phyloP scores from a whole-genome alignment of 2,113 vertebrate genomes.

The Lagopus leucura region DNA sequence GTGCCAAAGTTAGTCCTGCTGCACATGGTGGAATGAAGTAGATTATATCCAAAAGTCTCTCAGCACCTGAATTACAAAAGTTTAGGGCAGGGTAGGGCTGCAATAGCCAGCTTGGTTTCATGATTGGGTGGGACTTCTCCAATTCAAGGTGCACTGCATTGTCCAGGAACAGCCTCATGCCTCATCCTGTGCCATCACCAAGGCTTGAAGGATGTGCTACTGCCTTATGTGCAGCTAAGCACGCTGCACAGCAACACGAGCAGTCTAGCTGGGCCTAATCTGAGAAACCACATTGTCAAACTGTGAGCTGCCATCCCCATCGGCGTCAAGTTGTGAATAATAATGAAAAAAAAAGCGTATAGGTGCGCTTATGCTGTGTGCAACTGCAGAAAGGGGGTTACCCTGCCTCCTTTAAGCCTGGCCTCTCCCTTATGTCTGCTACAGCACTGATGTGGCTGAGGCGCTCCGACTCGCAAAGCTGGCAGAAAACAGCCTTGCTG shows the following conservation, averaged over 20 bases:
- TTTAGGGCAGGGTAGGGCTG: neutral
- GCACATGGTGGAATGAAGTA: fast-evolving
- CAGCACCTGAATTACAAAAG: neutral
- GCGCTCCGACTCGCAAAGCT: fast-evolving
- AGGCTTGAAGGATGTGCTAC: neutral
- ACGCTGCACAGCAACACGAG: fast-evolving
- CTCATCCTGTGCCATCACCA: fast-evolving
- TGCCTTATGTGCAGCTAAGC: fast-evolving
- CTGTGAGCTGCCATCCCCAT: neutral
- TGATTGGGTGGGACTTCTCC: fast-evolving
- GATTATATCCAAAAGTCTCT: fast-evolving
- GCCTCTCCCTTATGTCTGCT: neutral
- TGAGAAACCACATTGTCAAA: fast-evolving
- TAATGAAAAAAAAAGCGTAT: fast-evolving
- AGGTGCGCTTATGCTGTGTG: fast-evolving
- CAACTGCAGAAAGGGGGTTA: fast-evolving
- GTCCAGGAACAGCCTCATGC: fast-evolving
- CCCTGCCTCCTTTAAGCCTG: fast-evolving
- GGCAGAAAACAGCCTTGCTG: fast-evolving
- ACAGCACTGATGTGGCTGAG: fast-evolving
- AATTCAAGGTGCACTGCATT: fast-evolving
- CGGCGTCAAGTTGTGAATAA: fast-evolving
- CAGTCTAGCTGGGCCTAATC: neutral
- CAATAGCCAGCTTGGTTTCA: neutral
- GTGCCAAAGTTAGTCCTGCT: neutral